phyloP scores from a whole-genome alignment of 2,888 invertebrate genomes.

The Perithous albicinctus region DNA sequence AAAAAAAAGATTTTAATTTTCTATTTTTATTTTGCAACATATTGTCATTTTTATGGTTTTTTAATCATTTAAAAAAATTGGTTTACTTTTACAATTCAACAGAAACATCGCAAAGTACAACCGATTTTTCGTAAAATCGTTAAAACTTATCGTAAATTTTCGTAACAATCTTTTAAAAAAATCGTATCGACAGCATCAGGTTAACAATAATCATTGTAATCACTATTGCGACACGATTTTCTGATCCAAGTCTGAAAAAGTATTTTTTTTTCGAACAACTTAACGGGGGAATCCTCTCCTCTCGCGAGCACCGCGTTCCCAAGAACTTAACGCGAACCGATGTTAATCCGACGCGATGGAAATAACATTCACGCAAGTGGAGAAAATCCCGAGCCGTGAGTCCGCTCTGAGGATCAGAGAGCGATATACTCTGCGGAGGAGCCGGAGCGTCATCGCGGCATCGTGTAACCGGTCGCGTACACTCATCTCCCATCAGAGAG shows the following conservation, averaged over 20 bases:
- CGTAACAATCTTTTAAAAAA: too few relatives aligned
- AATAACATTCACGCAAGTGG: conserved; percentile 71
- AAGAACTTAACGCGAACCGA: conserved; percentile 69
- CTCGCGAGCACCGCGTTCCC: not conserved
- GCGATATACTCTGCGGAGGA: conserved; percentile 3
- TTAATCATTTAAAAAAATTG: too few relatives aligned
- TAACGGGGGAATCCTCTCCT: not conserved
- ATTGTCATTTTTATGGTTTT: too few relatives aligned
- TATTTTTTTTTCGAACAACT: not conserved
- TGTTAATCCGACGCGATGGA: conserved; percentile 76
- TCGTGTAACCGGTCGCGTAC: conserved; percentile 41
- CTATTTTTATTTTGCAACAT: too few relatives aligned
- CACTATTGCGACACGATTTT: too few relatives aligned
- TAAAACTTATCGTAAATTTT: too few relatives aligned
- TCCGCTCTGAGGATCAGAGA: conserved; percentile 29
- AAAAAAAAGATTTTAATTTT: too few relatives aligned
- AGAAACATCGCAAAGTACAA: too few relatives aligned
- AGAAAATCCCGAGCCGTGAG: conserved; percentile 11
- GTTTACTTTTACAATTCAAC: too few relatives aligned
- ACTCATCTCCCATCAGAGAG: conserved; percentile 12
- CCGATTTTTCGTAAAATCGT: too few relatives aligned
- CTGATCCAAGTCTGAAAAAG: not conserved
- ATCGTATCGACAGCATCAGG: too few relatives aligned
- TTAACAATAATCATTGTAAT: too few relatives aligned
- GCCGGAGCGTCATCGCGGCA: conserved; percentile 13